phyloP scores from a whole-genome alignment of 2,888 invertebrate species.

The Junonia oenone region DNA sequence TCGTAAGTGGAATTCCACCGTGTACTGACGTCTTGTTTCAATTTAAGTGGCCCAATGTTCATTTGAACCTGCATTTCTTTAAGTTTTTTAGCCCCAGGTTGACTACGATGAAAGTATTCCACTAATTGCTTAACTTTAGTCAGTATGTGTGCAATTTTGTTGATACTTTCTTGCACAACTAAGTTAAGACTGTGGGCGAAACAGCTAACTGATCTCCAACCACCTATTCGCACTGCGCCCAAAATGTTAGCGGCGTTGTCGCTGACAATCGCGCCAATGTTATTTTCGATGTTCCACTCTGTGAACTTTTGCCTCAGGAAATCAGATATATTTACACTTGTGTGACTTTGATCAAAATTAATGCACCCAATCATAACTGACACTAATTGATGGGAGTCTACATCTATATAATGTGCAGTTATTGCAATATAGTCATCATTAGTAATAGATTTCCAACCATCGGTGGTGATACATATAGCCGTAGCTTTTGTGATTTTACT shows the following conservation, averaged over 20 bases:
- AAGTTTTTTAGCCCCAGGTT: conserved; percentile 20
- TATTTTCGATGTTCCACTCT: conserved; percentile 3
- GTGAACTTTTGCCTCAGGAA: neutral
- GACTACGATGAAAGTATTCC: conserved; percentile 30
- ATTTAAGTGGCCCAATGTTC: conserved; percentile 23
- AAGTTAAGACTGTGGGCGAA: conserved; percentile 19
- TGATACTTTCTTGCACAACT: conserved; percentile 8
- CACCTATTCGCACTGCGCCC: neutral
- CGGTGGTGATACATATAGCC: conserved; percentile 23
- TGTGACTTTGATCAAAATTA: conserved; percentile 9
- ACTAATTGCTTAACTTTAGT: conserved; percentile 21
- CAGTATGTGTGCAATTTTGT: neutral
- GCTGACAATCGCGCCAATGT: neutral
- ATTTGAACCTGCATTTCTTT: conserved; percentile 28
- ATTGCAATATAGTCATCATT: conserved; percentile 19
- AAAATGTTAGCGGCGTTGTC: conserved; percentile 3
- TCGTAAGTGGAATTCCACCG: conserved; percentile 35
- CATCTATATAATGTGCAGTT: conserved; percentile 22
- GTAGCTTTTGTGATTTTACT: conserved; percentile 8
- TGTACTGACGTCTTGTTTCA: conserved; percentile 33
- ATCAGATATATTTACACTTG: conserved; percentile 1
- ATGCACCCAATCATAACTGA: conserved; percentile 6
- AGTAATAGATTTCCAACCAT: conserved; percentile 25
- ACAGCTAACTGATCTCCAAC: neutral
- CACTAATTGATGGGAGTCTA: neutral